Evolutionary conservation across 2,797 vertebrate genomes (phyloP).

Genomic region (Coregonus sp.): DNA sequence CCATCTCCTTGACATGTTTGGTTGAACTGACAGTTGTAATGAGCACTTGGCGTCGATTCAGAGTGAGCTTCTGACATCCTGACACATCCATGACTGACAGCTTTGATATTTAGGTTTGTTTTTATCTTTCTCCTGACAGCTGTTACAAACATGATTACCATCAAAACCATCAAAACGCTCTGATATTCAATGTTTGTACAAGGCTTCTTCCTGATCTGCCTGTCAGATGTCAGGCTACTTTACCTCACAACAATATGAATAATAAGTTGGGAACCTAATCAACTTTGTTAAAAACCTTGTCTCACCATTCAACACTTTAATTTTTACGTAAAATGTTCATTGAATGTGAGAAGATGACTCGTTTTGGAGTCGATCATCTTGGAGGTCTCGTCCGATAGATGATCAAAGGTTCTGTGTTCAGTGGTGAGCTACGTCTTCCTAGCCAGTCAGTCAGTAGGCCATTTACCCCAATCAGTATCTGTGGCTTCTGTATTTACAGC

Average conservation of each 20-base stretch:
- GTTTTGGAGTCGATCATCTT: background rate
- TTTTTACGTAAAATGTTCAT: background rate
- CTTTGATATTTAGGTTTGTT: slow-evolving; percentile 67
- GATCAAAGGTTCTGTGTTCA: background rate
- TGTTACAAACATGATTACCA: slow-evolving; percentile 17
- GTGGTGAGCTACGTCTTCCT: background rate
- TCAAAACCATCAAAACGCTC: slow-evolving; percentile 10
- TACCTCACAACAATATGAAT: background rate
- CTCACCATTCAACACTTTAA: background rate
- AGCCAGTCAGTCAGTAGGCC: background rate
- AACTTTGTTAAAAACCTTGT: background rate
- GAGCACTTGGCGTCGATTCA: slow-evolving; percentile 60
- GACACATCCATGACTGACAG: slow-evolving; percentile 63
- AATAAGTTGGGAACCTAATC: background rate
- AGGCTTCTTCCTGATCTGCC: background rate
- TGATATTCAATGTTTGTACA: slow-evolving; percentile 5
- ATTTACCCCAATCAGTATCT: background rate
- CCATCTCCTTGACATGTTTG: slow-evolving; percentile 55
- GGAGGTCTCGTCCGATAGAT: background rate
- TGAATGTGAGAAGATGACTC: background rate
- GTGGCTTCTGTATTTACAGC: slow-evolving; percentile 2
- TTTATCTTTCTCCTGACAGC: slow-evolving; percentile 46
- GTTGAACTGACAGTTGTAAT: slow-evolving; percentile 68
- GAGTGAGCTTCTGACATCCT: slow-evolving; percentile 33
- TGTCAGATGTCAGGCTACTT: background rate